Evolutionary conservation across 2,113 vertebrate species (phyloP).

Genomic region (Tachysurus fulvidraco): DNA sequence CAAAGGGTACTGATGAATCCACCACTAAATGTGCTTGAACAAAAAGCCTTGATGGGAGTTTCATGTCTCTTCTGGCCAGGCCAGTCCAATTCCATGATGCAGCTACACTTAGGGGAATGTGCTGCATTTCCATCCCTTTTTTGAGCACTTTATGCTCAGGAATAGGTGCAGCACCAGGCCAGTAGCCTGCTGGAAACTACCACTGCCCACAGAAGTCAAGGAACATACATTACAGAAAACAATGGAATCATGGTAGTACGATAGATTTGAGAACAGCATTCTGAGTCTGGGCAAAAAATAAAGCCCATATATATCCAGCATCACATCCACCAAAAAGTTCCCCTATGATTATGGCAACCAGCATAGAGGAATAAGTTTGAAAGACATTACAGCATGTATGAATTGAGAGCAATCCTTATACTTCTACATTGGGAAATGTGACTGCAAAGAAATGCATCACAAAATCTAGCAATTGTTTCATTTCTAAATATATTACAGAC

Average conservation of each 20-base stretch:
- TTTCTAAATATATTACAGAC: not conserved
- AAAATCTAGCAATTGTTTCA: not conserved
- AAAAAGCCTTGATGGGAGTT: not conserved
- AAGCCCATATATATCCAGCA: not conserved
- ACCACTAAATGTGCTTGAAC: not conserved
- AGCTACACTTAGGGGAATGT: conserved; percentile 43
- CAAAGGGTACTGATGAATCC: conserved; percentile 37
- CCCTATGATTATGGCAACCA: not conserved
- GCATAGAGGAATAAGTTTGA: not conserved
- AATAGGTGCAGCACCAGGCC: conserved; percentile 63
- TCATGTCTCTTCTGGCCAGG: not conserved
- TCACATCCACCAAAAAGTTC: not conserved
- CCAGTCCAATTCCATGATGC: conserved; percentile 17
- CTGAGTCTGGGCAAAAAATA: not conserved
- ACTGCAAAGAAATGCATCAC: not conserved
- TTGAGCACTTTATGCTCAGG: conserved; percentile 56
- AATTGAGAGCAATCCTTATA: not conserved
- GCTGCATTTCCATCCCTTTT: conserved; percentile 49
- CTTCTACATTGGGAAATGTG: not conserved
- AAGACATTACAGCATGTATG: not conserved
- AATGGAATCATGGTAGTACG: conserved; percentile 2
- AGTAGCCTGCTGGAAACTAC: conserved; percentile 35
- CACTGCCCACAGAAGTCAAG: not conserved
- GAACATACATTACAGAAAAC: conserved; percentile 18
- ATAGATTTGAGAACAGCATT: not conserved